These are phyloP conservation scores for Emydocephalus ijimae DNA, from an alignment of 2,113 vertebrate species.

Conservation along the genomic window DNA sequence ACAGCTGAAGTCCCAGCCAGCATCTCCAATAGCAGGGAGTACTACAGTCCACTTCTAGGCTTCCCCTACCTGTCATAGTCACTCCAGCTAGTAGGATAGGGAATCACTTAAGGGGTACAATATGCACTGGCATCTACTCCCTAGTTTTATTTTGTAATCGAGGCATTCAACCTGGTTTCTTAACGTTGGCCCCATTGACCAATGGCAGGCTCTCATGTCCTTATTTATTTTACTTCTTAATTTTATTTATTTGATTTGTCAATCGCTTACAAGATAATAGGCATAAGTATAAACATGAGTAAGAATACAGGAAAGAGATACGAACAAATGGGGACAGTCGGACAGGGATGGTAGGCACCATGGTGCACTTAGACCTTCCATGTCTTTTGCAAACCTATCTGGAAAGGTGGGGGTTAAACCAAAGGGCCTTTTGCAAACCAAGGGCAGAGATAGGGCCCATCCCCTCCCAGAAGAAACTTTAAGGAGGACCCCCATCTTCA, in stretches of 20 bases:
- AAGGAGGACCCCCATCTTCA: background rate
- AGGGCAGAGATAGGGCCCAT: background rate
- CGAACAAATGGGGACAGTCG: too few species aligned
- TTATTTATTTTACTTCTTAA: too few species aligned
- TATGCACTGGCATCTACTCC: too few species aligned
- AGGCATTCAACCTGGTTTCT: background rate
- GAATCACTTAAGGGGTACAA: background rate
- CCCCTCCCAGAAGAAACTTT: background rate
- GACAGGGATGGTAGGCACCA: too few species aligned
- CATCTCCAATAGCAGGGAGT: background rate
- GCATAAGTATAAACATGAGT: too few species aligned
- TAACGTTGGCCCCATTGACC: background rate
- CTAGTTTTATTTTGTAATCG: background rate
- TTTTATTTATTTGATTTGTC: too few species aligned
- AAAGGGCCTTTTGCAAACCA: background rate
- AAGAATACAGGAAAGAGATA: too few species aligned
- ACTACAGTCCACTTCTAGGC: background rate
- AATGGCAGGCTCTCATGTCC: background rate
- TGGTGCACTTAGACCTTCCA: background rate
- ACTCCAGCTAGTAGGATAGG: background rate
- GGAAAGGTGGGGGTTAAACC: background rate
- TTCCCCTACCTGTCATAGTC: background rate
- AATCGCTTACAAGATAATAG: too few species aligned
- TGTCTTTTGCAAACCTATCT: background rate
- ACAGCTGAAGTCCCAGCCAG: background rate